Base-by-base conservation (phyloP, 2,888 invertebrate genomes). In the Aporophyla nigra region DNA sequence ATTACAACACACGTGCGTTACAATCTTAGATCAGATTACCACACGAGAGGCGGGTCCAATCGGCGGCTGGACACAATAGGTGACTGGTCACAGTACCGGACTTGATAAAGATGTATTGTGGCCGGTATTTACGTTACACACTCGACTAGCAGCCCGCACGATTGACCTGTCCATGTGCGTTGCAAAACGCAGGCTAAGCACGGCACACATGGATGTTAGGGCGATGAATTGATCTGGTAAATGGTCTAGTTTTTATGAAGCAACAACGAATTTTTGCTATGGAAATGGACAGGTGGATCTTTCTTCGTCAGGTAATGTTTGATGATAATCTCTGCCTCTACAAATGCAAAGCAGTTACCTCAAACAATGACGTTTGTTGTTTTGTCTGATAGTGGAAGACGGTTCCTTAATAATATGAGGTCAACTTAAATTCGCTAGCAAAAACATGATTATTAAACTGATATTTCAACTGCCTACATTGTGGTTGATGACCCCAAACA, bases 131-230 rank as follows among this genome's bases (percentile, higher is more conserved):
- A 71, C 76, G 83, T 88, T 85, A 87, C 86, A 85, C 80, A 87
- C 81, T 81, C 83, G 81, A 73, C 82, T 85, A 62, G 79, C 67
- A 78, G 88, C 85, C 87, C 86, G 90, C 94, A 94, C 92, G 94
- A 93, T 91, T 94, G 93, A 94, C 93, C 93, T 93, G 94, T 93
- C 90, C 91, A 91, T 86, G 88, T 89, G 90, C 88, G 91, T 94
- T 93, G 89, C 92, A 90, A 93, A 91, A 92, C 86, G 80, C 78
- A 82, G 79, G 27, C 83, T 87, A 89, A 84, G 88, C 83, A 74
- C 73, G 85, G 90, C 84, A 71, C 78, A 90, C 89, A 91, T 86
- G 78, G 80, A 62, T 59, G 21, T 71, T 66, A 75, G 24, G 7
- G 70, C 69, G 49, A 66, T 77, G 19, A 24, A 84, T 74, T 19